These are phyloP conservation scores for Echeneis naucrates DNA, from an alignment of 2,797 vertebrate genomes.

Conservation along the genomic window DNA sequence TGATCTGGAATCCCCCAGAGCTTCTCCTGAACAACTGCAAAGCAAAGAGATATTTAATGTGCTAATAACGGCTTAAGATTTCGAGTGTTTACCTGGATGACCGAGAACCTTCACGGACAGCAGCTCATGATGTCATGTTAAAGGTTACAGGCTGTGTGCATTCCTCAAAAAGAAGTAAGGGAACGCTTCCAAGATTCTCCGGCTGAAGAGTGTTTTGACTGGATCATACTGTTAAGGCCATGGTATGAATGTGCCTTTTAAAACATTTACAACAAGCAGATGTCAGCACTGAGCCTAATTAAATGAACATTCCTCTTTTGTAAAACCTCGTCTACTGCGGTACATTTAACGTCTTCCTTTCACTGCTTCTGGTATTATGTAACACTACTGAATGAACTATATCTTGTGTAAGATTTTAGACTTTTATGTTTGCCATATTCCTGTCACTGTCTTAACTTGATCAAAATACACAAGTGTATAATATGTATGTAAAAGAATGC, in stretches of 20 bases:
- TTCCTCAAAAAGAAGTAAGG: constrained; percentile 32
- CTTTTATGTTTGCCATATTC: constrained; percentile 61
- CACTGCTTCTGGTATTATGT: constrained; percentile 64
- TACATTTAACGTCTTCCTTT: constrained; percentile 65
- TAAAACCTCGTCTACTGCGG: constrained; percentile 44
- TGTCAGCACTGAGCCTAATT: constrained; percentile 59
- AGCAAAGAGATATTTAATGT: constrained; percentile 16
- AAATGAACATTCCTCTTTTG: constrained; percentile 56
- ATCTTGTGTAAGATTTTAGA: constrained; percentile 43
- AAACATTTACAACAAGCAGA: constrained; percentile 43
- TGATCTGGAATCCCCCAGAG: not conserved
- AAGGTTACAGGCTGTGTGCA: constrained; percentile 8
- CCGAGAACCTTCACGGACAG: too few relatives aligned
- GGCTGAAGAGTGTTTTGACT: constrained; percentile 50
- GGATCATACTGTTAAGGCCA: constrained; percentile 64
- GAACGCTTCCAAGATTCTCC: constrained; percentile 25
- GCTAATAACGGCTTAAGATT: constrained; percentile 20
- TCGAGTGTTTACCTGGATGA: too few relatives aligned
- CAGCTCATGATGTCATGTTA: constrained; percentile 18
- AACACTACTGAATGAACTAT: constrained; percentile 54
- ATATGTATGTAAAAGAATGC: constrained; percentile 68
- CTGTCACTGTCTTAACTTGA: constrained; percentile 66
- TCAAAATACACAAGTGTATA: constrained; percentile 59
- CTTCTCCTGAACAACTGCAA: constrained; percentile 15
- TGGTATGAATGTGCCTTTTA: constrained; percentile 79